Evolutionary conservation across 2,888 invertebrate species (phyloP), one percentile per base, ranked within the genome.

Genomic region (Eutolmus rufibarbis): DNA sequence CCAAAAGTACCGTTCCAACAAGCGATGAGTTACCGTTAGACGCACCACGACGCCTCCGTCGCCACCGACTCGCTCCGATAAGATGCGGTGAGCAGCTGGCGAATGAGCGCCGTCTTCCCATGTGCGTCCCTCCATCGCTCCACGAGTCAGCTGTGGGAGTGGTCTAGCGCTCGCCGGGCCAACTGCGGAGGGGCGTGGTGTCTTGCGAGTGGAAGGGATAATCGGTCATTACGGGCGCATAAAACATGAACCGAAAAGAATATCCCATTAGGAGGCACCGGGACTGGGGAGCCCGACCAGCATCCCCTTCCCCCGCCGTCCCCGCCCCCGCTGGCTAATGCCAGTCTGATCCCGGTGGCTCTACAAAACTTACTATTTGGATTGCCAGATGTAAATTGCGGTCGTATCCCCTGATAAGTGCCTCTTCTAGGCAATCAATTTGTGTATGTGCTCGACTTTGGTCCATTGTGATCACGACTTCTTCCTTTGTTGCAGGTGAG

Each of bases 361-460:
- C 46, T 56, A 82, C 57, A 86, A 76, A 74, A 43, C 74, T 74
- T 74, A 74, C 86, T 87, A 88, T 88, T 88, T 88, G 87, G 87
- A 87, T 87, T 88, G 88, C 88, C 87, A 88, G 88, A 88, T 88
- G 88, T 88, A 88, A 88, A 88, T 88, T 88, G 88, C 87, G 87
- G 87, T 87, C 87, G 81, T 88, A 88, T 88, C 84, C 86, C 74
- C 76, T 87, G 81, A 87, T 88, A 88, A 88, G 87, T 86, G 86
- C 84, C 88, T 86, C 87, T 88, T 88, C 86, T 87, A 84, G 87
- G 87, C 87, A 88, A 88, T 88, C 88, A 88, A 88, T 88, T 88
- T 84, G 78, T 87, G 86, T 87, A 86, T 85, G 82, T 57, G 40
- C 74, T 40, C 84, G 40, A 57, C 57, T 84, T 84, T 84, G 57